These are phyloP conservation scores for Diloba caeruleocephala DNA, from an alignment of 2,888 invertebrate species.

Conservation along the genomic window DNA sequence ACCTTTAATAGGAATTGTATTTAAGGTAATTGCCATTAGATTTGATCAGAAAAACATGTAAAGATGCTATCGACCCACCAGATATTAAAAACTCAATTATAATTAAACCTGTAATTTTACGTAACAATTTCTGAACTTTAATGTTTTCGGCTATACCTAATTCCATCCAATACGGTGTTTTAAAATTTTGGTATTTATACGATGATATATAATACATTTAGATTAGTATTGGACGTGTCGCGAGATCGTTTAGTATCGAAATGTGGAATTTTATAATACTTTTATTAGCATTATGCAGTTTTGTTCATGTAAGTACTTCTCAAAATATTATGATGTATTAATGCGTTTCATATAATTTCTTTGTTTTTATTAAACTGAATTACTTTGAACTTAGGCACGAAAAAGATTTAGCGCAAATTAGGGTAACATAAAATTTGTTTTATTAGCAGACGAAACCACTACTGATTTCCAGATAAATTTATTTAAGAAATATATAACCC, in stretches of 20 bases:
- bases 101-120: slow-evolving; percentile 29
- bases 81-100: slow-evolving; percentile 22
- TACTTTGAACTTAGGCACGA: background rate
- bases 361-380: background rate
- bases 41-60: slow-evolving; percentile 9
- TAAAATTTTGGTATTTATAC: slow-evolving; percentile 37
- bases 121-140: slow-evolving; percentile 19
- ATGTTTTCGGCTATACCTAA: slow-evolving; percentile 33
- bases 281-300: slow-evolving; percentile 34
- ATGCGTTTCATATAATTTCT: background rate
- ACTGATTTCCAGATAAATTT: too few species aligned
- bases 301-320: slow-evolving; percentile 29
- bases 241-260: slow-evolving; percentile 11
- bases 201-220: slow-evolving; percentile 19
- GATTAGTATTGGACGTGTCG: slow-evolving; percentile 36
- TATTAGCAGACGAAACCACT: too few species aligned
- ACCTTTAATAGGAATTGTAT: too few species aligned
- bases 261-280: slow-evolving; percentile 37
- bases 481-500: too few species aligned
- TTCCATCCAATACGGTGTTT: slow-evolving; percentile 38
- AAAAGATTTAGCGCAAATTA: background rate
- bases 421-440: slow-evolving; percentile 1
- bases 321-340: background rate
- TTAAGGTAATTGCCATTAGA: background rate
- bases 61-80: slow-evolving; percentile 25